Evolutionary conservation across 2,113 vertebrate species (phyloP).

Genomic region (Puffinus mauretanicus): DNA sequence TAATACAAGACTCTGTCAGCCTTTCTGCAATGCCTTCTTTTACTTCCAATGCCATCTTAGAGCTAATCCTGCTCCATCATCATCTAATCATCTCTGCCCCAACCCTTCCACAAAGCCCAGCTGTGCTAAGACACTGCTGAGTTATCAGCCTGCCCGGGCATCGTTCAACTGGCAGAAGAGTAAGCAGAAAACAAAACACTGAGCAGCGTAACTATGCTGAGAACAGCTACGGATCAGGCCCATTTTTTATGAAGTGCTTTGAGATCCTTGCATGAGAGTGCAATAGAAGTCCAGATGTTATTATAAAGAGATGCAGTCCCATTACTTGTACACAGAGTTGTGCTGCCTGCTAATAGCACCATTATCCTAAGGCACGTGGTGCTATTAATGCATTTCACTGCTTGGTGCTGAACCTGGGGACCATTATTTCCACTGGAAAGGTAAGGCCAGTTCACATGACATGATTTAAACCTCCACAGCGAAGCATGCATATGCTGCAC

Average conservation of each 20-base stretch:
- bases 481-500: constrained; percentile 38
- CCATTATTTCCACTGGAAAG: constrained; percentile 68
- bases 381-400: constrained; percentile 57
- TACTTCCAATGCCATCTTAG: neutral
- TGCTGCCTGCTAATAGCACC: constrained; percentile 55
- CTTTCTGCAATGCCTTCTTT: neutral
- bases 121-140: neutral
- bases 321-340: constrained; percentile 22
- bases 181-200: neutral
- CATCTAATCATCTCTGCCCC: neutral
- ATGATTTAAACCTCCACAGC: constrained; percentile 64
- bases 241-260: neutral
- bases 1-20: neutral
- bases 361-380: constrained; percentile 59
- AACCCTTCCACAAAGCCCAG: neutral
- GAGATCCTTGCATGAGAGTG: neutral
- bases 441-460: constrained; percentile 56
- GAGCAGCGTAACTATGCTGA: neutral
- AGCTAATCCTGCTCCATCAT: neutral
- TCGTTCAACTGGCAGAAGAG: neutral
- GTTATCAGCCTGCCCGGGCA: neutral
- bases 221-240: neutral
- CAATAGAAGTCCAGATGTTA: constrained; percentile 12
- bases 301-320: constrained; percentile 49
- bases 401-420: constrained; percentile 58